phyloP scores from a whole-genome alignment of 2,113 vertebrate species.

The Hippocampus barbouri region DNA sequence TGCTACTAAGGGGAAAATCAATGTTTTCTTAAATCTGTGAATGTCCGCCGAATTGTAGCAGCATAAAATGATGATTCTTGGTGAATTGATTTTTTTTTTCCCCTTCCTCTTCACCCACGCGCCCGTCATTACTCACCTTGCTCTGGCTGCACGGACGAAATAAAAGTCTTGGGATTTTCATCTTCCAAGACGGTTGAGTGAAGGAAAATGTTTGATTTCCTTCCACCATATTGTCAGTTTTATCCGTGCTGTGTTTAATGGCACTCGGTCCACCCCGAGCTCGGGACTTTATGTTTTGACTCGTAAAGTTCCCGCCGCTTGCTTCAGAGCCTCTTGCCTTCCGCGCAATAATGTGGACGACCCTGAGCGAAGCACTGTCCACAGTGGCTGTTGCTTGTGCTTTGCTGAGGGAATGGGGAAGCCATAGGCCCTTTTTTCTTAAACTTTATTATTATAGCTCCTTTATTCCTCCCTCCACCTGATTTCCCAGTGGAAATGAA shows the following conservation, averaged over 20 bases:
- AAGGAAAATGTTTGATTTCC: slow-evolving; percentile 3
- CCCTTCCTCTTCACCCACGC: background rate
- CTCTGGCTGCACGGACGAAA: slow-evolving; percentile 4
- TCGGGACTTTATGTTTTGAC: slow-evolving; percentile 8
- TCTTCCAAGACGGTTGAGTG: slow-evolving; percentile 1
- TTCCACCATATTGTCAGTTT: background rate
- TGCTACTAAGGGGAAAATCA: background rate
- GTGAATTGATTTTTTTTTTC: background rate
- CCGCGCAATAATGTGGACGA: slow-evolving; percentile 54
- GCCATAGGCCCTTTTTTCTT: slow-evolving; percentile 68
- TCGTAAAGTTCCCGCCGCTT: slow-evolving; percentile 12
- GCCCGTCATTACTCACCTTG: slow-evolving; percentile 3
- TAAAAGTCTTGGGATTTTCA: background rate
- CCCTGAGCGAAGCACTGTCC: slow-evolving; percentile 47
- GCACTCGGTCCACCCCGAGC: background rate
- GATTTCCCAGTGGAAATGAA: slow-evolving; percentile 76
- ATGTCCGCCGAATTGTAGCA: background rate
- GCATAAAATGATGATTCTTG: background rate
- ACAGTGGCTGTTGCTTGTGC: slow-evolving; percentile 47
- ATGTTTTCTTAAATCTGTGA: background rate
- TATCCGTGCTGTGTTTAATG: slow-evolving; percentile 1
- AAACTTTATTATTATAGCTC: slow-evolving; percentile 76
- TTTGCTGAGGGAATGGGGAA: slow-evolving; percentile 62
- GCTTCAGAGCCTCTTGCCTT: slow-evolving; percentile 26
- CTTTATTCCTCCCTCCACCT: slow-evolving; percentile 68